phyloP scores from a whole-genome alignment of 2,113 vertebrate species.

The Grammomys surdaster region DNA sequence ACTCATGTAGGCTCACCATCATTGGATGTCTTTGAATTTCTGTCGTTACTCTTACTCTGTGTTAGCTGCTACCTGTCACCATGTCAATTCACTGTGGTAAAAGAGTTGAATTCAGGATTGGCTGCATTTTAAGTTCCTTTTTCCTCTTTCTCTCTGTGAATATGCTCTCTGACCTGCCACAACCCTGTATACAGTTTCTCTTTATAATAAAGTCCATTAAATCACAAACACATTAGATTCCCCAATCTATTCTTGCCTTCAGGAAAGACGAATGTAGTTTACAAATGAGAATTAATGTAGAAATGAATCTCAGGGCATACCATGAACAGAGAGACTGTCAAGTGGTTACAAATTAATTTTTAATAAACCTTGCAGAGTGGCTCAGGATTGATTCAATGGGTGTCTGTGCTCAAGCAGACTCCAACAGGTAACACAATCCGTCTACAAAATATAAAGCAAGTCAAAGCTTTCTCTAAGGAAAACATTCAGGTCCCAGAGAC shows the following conservation, averaged over 20 bases:
- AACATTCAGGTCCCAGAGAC: background rate
- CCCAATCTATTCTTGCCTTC: slow-evolving; percentile 48
- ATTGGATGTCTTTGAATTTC: background rate
- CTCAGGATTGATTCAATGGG: slow-evolving; percentile 50
- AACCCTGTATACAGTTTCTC: slow-evolving; percentile 53
- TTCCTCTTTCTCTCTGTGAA: slow-evolving; percentile 24
- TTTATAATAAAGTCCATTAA: slow-evolving; percentile 63
- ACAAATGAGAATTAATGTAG: slow-evolving; percentile 75
- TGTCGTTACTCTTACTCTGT: background rate
- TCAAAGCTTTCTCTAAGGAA: background rate
- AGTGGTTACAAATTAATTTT: slow-evolving; percentile 71
- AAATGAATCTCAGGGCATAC: slow-evolving; percentile 60
- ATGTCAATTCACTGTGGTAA: background rate
- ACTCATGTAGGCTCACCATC: background rate
- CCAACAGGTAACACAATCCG: background rate
- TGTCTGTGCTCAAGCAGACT: background rate
- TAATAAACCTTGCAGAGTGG: slow-evolving; percentile 63
- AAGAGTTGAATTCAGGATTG: background rate
- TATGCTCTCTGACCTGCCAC: slow-evolving; percentile 43
- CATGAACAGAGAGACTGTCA: slow-evolving; percentile 46
- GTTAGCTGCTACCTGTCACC: background rate
- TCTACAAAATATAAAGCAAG: slow-evolving; percentile 29
- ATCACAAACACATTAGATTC: slow-evolving; percentile 61
- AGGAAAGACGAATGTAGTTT: slow-evolving; percentile 69
- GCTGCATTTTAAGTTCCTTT: background rate